Evolutionary conservation across 2,888 invertebrate species (phyloP).

Genomic region (Camptogramma bilineatum): DNA sequence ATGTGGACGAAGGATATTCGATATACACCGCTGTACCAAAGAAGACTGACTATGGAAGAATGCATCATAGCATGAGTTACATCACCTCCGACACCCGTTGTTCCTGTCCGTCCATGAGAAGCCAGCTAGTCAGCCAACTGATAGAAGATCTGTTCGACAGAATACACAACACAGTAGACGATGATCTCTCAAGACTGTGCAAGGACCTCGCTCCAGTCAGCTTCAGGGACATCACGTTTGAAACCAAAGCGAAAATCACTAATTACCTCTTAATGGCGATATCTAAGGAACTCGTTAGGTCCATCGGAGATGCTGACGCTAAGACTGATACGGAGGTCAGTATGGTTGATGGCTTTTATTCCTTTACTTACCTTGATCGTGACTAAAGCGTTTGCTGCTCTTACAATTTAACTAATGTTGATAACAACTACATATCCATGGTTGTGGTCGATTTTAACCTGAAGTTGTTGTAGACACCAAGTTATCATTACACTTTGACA

Average conservation of each 20-base stretch:
- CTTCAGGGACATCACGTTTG: constrained; percentile 66
- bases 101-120: constrained; percentile 78
- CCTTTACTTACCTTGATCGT: constrained; percentile 54
- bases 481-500: background rate
- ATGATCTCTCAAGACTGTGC: constrained; percentile 74
- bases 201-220: constrained; percentile 66
- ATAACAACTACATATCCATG: constrained; percentile 54
- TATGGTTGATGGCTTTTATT: constrained; percentile 52
- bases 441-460: constrained; percentile 54
- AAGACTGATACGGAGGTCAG: constrained; percentile 83
- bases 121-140: constrained; percentile 77
- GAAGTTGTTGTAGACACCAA: background rate
- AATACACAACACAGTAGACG: constrained; percentile 74
- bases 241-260: constrained; percentile 81
- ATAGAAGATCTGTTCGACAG: constrained; percentile 80
- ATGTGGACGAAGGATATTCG: constrained; percentile 79
- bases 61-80: constrained; percentile 82
- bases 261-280: constrained; percentile 83
- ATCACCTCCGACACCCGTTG: constrained; percentile 74
- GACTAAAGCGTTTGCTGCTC: constrained; percentile 66
- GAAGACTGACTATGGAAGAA: constrained; percentile 77
- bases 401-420: constrained; percentile 54
- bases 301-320: constrained; percentile 81
- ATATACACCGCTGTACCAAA: constrained; percentile 81
- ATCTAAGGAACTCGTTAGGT: constrained; percentile 81